These are phyloP conservation scores for Ophioderma brevispina DNA, from an alignment of 35 echinoderm and acorn worm species.

Conservation along the genomic window DNA sequence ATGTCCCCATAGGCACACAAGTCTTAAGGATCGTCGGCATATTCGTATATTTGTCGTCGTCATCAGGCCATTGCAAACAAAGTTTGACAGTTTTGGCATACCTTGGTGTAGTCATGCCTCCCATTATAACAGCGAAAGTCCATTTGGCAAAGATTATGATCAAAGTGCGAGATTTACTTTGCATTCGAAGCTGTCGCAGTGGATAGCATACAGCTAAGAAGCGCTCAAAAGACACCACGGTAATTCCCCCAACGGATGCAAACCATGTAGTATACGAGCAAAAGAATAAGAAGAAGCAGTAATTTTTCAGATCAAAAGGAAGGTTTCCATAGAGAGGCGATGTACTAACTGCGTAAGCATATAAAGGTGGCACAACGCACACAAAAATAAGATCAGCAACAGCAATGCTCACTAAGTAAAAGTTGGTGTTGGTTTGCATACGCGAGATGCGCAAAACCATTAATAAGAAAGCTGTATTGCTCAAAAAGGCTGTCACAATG, in stretches of 20 bases:
- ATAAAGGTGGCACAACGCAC: neutral
- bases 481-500: neutral
- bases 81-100: neutral
- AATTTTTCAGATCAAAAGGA: neutral
- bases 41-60: neutral
- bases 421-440: constrained; percentile 2
- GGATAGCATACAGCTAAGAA: neutral
- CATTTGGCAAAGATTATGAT: neutral
- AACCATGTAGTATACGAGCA: neutral
- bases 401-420: neutral
- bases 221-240: neutral
- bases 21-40: neutral
- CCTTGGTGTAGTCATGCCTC: neutral
- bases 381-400: neutral
- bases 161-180: neutral
- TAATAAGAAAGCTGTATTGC: neutral
- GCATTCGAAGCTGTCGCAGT: neutral
- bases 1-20: neutral
- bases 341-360: neutral
- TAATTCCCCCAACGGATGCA: neutral
- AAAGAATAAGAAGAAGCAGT: neutral
- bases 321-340: neutral
- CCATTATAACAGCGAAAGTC: neutral
- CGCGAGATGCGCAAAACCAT: neutral
- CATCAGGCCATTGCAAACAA: neutral